Evolutionary conservation across 2,113 vertebrate genomes (phyloP), one percentile per base, ranked within the genome.

Genomic region (Hippocampus abdominalis): DNA sequence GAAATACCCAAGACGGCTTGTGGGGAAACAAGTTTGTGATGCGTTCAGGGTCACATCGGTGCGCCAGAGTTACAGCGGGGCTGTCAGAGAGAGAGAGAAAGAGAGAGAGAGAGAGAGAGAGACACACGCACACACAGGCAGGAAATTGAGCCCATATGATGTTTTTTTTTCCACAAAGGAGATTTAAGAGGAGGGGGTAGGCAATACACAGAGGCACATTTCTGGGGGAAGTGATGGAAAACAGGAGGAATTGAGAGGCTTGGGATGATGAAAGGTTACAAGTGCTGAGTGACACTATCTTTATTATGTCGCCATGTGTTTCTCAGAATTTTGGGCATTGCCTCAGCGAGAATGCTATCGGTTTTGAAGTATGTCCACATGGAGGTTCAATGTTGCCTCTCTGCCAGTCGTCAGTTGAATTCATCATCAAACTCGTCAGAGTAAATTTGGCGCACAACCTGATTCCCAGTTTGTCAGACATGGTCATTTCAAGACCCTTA

Each of bases 91-190:
- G 81, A 81, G 81, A 86, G 60, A 86, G 71, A 78, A 79, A 80
- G 87, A 74, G 67, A 59, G 69, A 88, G 86, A 83, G 85, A 83
- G 82, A 82, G 82, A 85, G 59, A 32, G 71, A 79, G 81, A 82
- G 87, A n/a, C n/a, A n/a, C n/a, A 76, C 70, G 71, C 86, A n/a
- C n/a, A n/a, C n/a, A 76, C 70, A 70, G 86, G 88, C 90, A 90
- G 90, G 90, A 91, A 90, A 92, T 92, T 91, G 86, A 86, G 87
- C 88, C 88, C 91, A 91, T 87, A 90, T 91, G 90, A 91, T 91
- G 84, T 90, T 91, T 91, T 32, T 42, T 91, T 90, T 81, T 74
- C 86, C 83, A 87, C 81, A 89, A 81, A 88, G 73, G 81, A 90
- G 90, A 90, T 89, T 88, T 87, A 89, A 82, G 78, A 72, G 86